Base-by-base conservation (phyloP, 2,888 invertebrate genomes). In the Nomada flava region DNA sequence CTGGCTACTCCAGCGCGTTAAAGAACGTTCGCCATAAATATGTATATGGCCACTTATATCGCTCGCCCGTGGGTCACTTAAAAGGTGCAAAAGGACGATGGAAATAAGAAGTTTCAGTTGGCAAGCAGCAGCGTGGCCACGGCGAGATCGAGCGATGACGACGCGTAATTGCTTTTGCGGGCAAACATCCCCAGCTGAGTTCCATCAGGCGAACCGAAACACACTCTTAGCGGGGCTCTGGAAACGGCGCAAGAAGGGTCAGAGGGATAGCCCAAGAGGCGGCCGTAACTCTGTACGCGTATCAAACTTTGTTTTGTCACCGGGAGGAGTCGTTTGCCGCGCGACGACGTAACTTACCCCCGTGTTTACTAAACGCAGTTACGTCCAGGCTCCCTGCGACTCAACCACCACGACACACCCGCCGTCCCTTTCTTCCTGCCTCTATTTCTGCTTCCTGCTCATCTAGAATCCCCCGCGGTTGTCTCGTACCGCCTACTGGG, bases 301-400 rank as follows among this genome's bases (percentile, higher is more conserved):
- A 90, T 91, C 90, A 91, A 91, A 92, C 90, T 92, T 92, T 91
- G 91, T 91, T 91, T 90, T 89, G 91, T 90, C 70, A 71, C 60
- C 60, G 50, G 60, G 29, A 60, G 20, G 29, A 52, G 60, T 60
- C 91, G 89, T 92, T 92, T 91, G 91, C 89, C 89, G 88, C 90
- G 67, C 78, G 78, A 74, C 89, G 89, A 89, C 89, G 89, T 91
- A 92, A 92, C 92, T 92, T 92, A 92, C 90, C 87, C 92, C 89
- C 91, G 92, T 92, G 92, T 92, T 93, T 92, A 90, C 93, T 88
- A 91, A 92, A 92, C 89, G 92, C 88, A 90, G 92, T 92, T 92
- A 91, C 91, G 87, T 63, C 52, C 65, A 50, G 23, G 26, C 18
- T 10, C 67, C 52, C 52, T 50, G 18, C 67, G 69, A 60, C 63